phyloP scores from a whole-genome alignment of 2,888 invertebrate genomes.

The Choreutis nemorana region DNA sequence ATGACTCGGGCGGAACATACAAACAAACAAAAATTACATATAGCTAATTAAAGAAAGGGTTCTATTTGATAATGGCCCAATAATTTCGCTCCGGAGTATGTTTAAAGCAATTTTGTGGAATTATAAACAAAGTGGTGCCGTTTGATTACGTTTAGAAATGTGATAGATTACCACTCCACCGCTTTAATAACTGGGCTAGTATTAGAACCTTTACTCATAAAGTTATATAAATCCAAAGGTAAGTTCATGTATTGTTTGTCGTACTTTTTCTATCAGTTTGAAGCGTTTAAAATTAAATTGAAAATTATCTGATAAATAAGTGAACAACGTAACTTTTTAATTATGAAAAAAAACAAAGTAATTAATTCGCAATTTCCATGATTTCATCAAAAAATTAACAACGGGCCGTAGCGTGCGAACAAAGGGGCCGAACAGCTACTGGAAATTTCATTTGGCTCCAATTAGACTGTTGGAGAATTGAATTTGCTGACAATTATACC shows the following conservation, averaged over 20 bases:
- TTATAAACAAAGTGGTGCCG: conserved; percentile 42
- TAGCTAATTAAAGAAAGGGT: conserved; percentile 63
- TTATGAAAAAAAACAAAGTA: too few relatives aligned
- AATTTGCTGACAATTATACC: conserved; percentile 55
- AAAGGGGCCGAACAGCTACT: conserved; percentile 40
- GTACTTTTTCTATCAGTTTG: too few relatives aligned
- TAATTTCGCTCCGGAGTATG: conserved; percentile 42
- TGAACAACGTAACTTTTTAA: too few relatives aligned
- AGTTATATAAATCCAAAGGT: too few relatives aligned
- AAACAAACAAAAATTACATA: conserved; percentile 57
- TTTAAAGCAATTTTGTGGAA: conserved; percentile 51
- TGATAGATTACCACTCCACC: conserved; percentile 34
- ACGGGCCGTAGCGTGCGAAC: conserved; percentile 39
- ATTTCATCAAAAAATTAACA: conserved; percentile 43
- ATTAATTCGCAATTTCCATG: too few relatives aligned
- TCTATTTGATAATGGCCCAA: conserved; percentile 52
- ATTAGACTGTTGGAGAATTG: conserved; percentile 55
- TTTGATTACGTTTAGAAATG: conserved; percentile 40
- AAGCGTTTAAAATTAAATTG: too few relatives aligned
- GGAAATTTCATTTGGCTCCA: conserved; percentile 57
- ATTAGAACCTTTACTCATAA: too few relatives aligned
- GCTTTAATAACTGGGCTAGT: too few relatives aligned
- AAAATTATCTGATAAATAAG: too few relatives aligned
- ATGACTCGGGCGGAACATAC: conserved; percentile 42
- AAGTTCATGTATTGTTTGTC: too few relatives aligned